phyloP scores from a whole-genome alignment of 2,113 vertebrate species.

The Triplophysa rosa region DNA sequence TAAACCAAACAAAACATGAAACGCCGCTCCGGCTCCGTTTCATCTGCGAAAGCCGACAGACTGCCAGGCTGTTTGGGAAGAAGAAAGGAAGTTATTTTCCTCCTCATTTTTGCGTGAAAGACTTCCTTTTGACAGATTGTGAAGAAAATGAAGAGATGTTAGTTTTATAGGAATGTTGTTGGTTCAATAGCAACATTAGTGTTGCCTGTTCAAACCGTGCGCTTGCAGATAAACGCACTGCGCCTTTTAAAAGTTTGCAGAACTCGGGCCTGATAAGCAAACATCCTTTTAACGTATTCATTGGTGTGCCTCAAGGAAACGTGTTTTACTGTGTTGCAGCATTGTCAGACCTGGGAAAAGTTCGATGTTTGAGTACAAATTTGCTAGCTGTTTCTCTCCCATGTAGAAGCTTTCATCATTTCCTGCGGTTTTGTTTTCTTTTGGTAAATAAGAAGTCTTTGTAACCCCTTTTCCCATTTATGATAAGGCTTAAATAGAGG shows the following conservation, averaged over 20 bases:
- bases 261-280: constrained; percentile 70
- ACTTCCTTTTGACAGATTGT: constrained; percentile 69
- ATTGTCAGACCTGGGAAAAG: constrained; percentile 38
- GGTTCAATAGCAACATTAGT: constrained; percentile 76
- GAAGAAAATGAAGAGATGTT: constrained; percentile 72
- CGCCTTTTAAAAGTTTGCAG: constrained; percentile 62
- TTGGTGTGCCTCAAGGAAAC: constrained; percentile 42
- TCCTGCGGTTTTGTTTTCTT: not conserved
- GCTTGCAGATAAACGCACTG: constrained; percentile 40
- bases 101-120: constrained; percentile 59
- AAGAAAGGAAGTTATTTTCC: constrained; percentile 66
- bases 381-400: constrained; percentile 3
- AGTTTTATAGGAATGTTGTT: constrained; percentile 62
- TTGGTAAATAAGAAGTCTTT: constrained; percentile 44
- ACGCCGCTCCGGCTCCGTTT: constrained; percentile 29
- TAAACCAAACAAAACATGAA: constrained; percentile 71
- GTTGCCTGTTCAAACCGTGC: constrained; percentile 60
- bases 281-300: constrained; percentile 65
- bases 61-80: constrained; percentile 36
- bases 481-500: constrained; percentile 44
- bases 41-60: constrained; percentile 6
- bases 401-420: constrained; percentile 25
- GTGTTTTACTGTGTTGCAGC: constrained; percentile 5
- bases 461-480: constrained; percentile 36
- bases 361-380: constrained; percentile 18